A percentile compares a stretch with the other conserved stretches of the same genome.
These are phyloP conservation scores for Melitaea athalia DNA, from an alignment of 2,888 invertebrate genomes.

Conservation along the genomic window DNA sequence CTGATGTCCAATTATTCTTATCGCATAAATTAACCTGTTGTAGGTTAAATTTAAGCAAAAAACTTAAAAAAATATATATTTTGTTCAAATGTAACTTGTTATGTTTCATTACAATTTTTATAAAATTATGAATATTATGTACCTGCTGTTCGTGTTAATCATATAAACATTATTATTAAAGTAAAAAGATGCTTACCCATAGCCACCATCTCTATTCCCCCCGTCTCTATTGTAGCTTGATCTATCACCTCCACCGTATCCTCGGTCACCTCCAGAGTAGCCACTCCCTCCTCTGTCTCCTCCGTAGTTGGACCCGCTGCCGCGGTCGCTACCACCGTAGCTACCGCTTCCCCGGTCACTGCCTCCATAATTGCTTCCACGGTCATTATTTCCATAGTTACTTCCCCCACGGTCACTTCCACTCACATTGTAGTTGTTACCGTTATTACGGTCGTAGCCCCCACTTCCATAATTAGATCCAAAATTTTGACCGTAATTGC, in stretches of 20 bases:
- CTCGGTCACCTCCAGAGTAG: conserved; percentile 62
- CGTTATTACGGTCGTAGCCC: conserved; percentile 59
- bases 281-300: conserved; percentile 69
- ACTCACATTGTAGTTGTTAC: conserved; percentile 58
- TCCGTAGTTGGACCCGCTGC: conserved; percentile 52
- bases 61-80: too few species aligned
- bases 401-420: conserved; percentile 66
- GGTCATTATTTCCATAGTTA: conserved; percentile 67
- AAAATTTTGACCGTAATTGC: conserved; percentile 63
- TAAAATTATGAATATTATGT: neutral
- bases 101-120: too few species aligned
- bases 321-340: conserved; percentile 67
- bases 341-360: conserved; percentile 63
- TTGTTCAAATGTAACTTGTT: too few species aligned
- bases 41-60: too few species aligned
- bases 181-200: conserved; percentile 78
- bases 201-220: conserved; percentile 82
- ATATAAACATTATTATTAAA: neutral
- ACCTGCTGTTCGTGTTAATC: neutral
- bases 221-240: conserved; percentile 81
- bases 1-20: too few species aligned
- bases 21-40: too few species aligned
- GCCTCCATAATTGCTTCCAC: conserved; percentile 64
- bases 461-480: conserved; percentile 61
- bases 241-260: conserved; percentile 71